Base-by-base conservation (phyloP, 1,140 invertebrate genomes). In the Papilio machaon region DNA sequence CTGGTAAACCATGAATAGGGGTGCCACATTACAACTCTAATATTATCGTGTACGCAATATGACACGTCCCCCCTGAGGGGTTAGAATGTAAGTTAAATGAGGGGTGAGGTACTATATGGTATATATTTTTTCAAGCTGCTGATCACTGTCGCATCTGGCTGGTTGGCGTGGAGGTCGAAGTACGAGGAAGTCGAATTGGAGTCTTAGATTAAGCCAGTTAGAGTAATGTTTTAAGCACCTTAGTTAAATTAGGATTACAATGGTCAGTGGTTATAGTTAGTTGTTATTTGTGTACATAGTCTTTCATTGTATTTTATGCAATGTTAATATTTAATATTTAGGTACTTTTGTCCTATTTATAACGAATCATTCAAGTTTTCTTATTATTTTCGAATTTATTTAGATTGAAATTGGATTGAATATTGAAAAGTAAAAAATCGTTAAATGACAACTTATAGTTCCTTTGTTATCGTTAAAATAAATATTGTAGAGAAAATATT, bases 131-230 rank as follows among this genome's bases (percentile, higher is more conserved):
- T 87, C 80, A 85, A 94, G 92, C 81, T 89, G 19, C 23, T 91
- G 23, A 79, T 94, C n/a, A 87, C 87, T 43, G 84, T 84, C 6
- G 85, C 86, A 35, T 81, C 87, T 17, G 87, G 82, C 0, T 94
- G 91, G 91, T 73, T 92, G 54, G 90, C 91, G 0, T 94, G 88
- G 79, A 82, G 92, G 76, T 87, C 92, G 8, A 93, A 89, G 79
- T 94, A 87, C 76, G 90, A 92, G 84, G 89, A 90, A 84, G 90
- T 94, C 4, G 91, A 92, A 85, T 73, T 94, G 49, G 92, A 94
- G 75, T 91, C 90, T 15, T 94, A 90, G 86, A 85, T 64, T 67
- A 60, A 82, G 30, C n/a, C 78, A 78, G 1, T 30, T 30, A 30
- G 23, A 30, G 8, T 64, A 64, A 23, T 64, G 10, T 64, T 23